Evolutionary conservation across 2,888 invertebrate genomes (phyloP), one percentile per base, ranked within the genome.

Genomic region (Cephus sareptanus): DNA sequence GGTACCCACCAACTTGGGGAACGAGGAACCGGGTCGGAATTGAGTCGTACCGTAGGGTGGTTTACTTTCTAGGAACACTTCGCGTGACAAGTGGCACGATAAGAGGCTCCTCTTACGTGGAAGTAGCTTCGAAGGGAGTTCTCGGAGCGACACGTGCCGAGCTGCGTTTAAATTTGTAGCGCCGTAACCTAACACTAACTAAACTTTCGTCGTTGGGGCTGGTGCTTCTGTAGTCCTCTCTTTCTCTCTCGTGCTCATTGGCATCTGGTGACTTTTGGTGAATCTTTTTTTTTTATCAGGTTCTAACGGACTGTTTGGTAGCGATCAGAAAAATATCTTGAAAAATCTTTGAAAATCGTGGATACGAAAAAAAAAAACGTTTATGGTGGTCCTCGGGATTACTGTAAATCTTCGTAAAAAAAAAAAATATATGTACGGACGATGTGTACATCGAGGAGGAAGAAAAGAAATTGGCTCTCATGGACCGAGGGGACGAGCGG

Each of bases 1-100:
- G 40, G 40, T 15, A 34, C 9, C 11, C 34, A 34, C 1, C 34
- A 34, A 15, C 40, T 15, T 40, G 15, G 15, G 40, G 15, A 15
- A 40, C 40, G 15, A 6, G 15, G 15, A 40, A 40, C 4, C 15
- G 40, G 40, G 15, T 40, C 15, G 6, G 40, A 40, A 40, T 40
- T 40, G 40, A 40, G 40, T 40, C 40, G 40, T 40, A 40, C 13
- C 13, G 37, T 15, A 40, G 37, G 13, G 13, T 6, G 40, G 33
- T 40, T 71, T 30, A n/a, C 34, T 56, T 71, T 37, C 33, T 40
- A 40, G 40, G n/a, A 40, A 76, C 76, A 71, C 76, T 76, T 76
- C 71, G 33, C 35, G 76, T 34, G 33, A 34, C 68, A 77, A 77
- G 77, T 77, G 77, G 77, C 69, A 74, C 77, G 77, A 77, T 77